Evolutionary conservation across 2,797 vertebrate genomes (phyloP), one percentile per base, ranked within the genome.

Genomic region (Scleropages formosus): DNA sequence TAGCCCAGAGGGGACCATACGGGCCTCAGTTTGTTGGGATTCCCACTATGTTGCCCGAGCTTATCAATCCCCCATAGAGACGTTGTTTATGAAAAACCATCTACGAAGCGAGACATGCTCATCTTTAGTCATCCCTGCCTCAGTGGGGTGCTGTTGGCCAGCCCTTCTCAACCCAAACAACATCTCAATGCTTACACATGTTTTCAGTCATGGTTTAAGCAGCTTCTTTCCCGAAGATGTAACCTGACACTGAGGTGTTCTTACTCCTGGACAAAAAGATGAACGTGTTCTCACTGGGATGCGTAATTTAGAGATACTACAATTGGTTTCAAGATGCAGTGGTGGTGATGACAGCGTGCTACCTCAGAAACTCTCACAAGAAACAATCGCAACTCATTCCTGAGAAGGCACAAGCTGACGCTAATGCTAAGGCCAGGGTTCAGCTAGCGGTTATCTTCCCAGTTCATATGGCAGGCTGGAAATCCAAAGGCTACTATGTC

Each of bases 151-250:
- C 2, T 39, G 31, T 39, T 39, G 39, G 2, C 31, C 2, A 39
- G 39, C 6, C 31, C 39, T 39, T 39, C 31, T 39, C 31, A 39
- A 39, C 22, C 67, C 22, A 18, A 9, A 39, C 22, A 9, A 20
- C 31, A 49, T 53, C 49, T 13, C 46, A n/a, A 15, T 15, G 39
- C 27, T 66, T 75, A 73, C 68, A 70, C 68, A 65, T 68, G 72
- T n/a, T 81, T 79, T 74, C 62, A 49, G 73, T 39, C 31, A 39
- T 39, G 2, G 31, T 39, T 39, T 6, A 39, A 6, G 31, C 39
- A 6, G 31, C 72, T 63, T 62, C 59, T 49, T 70, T 39, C 8
- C 3, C 20, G 10, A 44, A 26, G 16, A 20, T 20, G 18, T 62
- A 62, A 10, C 9, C 20, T 26, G 18, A 16, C 18, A 10, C n/a